Percentiles rank a stretch among this genome's conserved stretches.
Conservation (phyloP, 2,113 vertebrate species). For the Heteronetta atricapilla region DNA sequence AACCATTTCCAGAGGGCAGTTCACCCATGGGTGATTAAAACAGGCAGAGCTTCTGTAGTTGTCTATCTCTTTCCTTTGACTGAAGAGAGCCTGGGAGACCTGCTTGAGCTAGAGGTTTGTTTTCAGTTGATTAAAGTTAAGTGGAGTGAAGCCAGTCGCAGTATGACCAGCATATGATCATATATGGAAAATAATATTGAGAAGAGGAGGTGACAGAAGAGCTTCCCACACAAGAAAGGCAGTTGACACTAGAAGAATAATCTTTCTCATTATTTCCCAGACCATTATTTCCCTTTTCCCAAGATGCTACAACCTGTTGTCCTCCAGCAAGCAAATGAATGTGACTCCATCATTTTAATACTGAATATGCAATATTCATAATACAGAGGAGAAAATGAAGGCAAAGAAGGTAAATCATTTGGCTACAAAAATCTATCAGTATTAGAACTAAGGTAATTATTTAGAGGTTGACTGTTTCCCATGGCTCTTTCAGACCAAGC, state of each 20-base stretch:
- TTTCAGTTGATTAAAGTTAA: not conserved
- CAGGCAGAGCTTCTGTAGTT: not conserved
- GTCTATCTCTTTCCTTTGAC: not conserved
- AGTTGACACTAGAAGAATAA: not conserved
- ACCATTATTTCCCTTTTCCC: not conserved
- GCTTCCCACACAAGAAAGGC: not conserved
- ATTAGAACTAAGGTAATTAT: not conserved
- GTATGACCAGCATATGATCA: not conserved
- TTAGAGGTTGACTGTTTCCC: not conserved
- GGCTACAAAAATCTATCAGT: not conserved
- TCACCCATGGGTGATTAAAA: not conserved
- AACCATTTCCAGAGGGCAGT: not conserved
- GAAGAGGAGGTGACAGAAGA: not conserved
- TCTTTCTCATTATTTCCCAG: not conserved
- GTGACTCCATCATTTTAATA: not conserved
- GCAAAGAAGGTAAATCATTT: not conserved
- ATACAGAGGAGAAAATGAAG: not conserved
- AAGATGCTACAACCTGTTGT: not conserved
- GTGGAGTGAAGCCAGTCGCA: not conserved
- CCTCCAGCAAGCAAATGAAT: not conserved
- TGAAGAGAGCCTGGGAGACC: not conserved
- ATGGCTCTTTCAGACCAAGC: not conserved
- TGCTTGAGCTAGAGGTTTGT: not conserved
- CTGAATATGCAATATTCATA: not conserved
- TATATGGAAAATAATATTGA: not conserved